Evolutionary conservation across 92 coral and sea anemone genomes (phyloP).

Genomic region (Pocillopora meandrina): DNA sequence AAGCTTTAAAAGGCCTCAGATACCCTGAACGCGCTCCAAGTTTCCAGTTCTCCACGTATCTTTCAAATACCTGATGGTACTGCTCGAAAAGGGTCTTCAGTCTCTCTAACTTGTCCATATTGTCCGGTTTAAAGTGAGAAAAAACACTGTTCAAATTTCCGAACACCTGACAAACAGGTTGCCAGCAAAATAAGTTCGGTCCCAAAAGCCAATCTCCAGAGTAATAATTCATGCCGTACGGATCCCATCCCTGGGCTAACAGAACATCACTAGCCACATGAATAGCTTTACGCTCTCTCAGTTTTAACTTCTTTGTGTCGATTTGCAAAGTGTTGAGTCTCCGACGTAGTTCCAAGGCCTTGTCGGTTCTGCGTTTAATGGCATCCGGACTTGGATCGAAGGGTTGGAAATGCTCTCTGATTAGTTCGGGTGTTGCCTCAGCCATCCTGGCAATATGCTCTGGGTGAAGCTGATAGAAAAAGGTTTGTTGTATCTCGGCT

Average conservation of each 20-base stretch:
- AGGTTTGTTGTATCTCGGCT: not conserved
- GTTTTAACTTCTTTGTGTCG: constrained; percentile 31
- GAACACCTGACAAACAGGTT: constrained; percentile 58
- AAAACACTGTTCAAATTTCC: not conserved
- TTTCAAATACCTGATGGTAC: constrained; percentile 46
- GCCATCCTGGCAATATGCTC: constrained; percentile 18
- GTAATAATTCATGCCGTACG: constrained; percentile 71
- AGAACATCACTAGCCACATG: constrained; percentile 66
- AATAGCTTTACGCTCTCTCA: constrained; percentile 58
- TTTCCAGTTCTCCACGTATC: constrained; percentile 65
- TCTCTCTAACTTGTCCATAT: constrained; percentile 40
- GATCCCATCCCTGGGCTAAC: constrained; percentile 57
- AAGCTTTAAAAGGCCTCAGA: constrained; percentile 57
- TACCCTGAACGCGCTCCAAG: constrained; percentile 67
- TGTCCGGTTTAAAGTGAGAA: constrained; percentile 43
- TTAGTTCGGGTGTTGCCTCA: constrained; percentile 35
- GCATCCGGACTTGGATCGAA: constrained; percentile 57
- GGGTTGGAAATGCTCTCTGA: constrained; percentile 48
- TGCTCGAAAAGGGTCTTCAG: constrained; percentile 36
- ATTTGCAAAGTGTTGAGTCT: constrained; percentile 27
- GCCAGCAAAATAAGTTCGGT: constrained; percentile 66
- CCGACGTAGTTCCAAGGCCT: constrained; percentile 25
- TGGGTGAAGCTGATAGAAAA: constrained; percentile 29
- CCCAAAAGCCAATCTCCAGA: constrained; percentile 83
- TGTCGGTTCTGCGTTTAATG: constrained; percentile 53